Conservation (phyloP, 2,888 invertebrate species). For the Coelopa pilipes region DNA sequence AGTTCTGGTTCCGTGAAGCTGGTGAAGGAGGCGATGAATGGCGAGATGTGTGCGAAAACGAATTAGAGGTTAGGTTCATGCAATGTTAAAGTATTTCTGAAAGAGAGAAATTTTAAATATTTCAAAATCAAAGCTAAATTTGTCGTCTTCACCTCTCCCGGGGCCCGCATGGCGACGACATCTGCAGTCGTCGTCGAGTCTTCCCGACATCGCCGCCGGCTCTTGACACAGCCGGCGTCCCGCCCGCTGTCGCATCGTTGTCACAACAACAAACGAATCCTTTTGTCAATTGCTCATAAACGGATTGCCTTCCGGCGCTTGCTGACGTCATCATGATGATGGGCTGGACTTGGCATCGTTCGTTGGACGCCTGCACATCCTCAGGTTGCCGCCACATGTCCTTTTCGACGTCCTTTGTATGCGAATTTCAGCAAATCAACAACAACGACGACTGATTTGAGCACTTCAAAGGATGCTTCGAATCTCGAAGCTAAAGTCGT, state of each 20-base stretch:
- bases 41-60: neutral
- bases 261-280: slow-evolving; percentile 35
- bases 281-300: slow-evolving; percentile 47
- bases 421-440: slow-evolving; percentile 11
- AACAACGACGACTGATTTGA: slow-evolving; percentile 7
- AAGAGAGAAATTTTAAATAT: neutral
- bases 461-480: slow-evolving; percentile 1
- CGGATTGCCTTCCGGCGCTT: slow-evolving; percentile 42
- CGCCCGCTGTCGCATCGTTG: neutral
- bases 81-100: neutral
- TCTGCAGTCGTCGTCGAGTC: too few species aligned
- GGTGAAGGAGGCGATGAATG: too few species aligned
- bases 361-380: neutral
- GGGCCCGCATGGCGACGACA: too few species aligned
- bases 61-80: neutral
- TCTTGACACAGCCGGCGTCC: neutral
- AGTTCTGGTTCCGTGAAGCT: too few species aligned
- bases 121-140: neutral
- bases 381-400: slow-evolving; percentile 11
- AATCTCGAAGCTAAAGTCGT: neutral
- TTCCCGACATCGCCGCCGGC: neutral
- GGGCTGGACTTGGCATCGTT: neutral
- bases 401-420: slow-evolving; percentile 24
- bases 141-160: too few species aligned
- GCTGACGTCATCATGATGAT: slow-evolving; percentile 40